These are phyloP conservation scores for Conopomorpha cramerella DNA, from an alignment of 1,140 invertebrate genomes.

Conservation along the genomic window DNA sequence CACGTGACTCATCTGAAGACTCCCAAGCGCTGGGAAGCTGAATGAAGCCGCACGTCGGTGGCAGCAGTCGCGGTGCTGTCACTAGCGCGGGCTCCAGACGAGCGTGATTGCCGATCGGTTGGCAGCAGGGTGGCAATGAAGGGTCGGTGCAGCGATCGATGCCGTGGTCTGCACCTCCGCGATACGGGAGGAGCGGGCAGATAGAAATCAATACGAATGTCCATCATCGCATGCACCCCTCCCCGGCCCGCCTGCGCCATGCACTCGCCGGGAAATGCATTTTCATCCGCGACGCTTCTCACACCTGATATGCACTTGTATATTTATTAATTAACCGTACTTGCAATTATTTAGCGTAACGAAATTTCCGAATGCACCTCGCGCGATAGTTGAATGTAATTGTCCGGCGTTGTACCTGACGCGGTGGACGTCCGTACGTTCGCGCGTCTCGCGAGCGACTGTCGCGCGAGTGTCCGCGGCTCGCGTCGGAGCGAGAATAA, in stretches of 20 bases:
- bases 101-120: constrained; percentile 2
- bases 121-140: constrained; percentile 25
- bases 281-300: constrained; percentile 32
- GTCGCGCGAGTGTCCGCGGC: constrained; percentile 35
- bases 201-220: constrained; percentile 62
- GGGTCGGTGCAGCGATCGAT: constrained; percentile 52
- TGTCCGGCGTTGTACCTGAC: constrained; percentile 18
- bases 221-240: constrained; percentile 50
- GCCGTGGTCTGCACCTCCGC: constrained; percentile 46
- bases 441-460: constrained; percentile 51
- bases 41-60: too few relatives aligned
- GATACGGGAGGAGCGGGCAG: constrained; percentile 55
- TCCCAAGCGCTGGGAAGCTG: too few relatives aligned
- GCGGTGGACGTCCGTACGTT: constrained; percentile 28
- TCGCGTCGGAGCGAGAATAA: constrained; percentile 47
- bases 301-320: too few relatives aligned
- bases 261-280: constrained; percentile 49
- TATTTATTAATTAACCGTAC: background rate
- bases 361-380: constrained; percentile 44
- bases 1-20: too few relatives aligned
- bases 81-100: too few relatives aligned
- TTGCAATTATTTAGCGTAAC: constrained; percentile 27
- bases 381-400: constrained; percentile 21
- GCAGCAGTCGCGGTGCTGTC: too few relatives aligned
- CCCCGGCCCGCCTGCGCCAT: constrained; percentile 34